Evolutionary conservation across 2,797 vertebrate genomes (phyloP), one percentile per base, ranked within the genome.

Genomic region (Ptychobarbus kaznakovi): DNA sequence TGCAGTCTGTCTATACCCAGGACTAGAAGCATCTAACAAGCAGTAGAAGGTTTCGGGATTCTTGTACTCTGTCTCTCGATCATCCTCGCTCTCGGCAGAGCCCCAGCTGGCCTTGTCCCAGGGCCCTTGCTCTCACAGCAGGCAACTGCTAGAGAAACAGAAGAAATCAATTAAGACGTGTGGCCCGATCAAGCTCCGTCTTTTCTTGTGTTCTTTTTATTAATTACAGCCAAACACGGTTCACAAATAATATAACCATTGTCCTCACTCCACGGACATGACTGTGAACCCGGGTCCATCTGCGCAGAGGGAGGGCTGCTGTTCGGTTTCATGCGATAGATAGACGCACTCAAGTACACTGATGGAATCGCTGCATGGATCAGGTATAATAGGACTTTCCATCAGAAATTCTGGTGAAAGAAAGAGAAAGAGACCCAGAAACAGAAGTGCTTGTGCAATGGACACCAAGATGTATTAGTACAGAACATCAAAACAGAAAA

Each of bases 101-200:
- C 28, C 78, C 70, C 76, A 84, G 70, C 70, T 81, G 82, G 78
- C 79, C 76, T 61, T 73, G 78, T 84, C 79, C 51, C 51, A 51
- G 69, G 58, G 53, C 22, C 35, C 44, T 53, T 75, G 81, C 84
- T 72, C 66, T 3, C 61, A 42, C 77, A 75, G 51, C 84, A 87
- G 72, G 80, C 49, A 77, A 76, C 86, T 58, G 58, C 20, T 12
- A 53, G 56, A 90, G 88, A 82, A 91, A 90, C 89, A 91, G 89
- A 92, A 91, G 91, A 93, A 93, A 93, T 94, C 91, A 92, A 91
- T 94, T 92, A 92, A 83, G 68, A 83, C 85, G 83, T 86, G 90
- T 89, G 92, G 90, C 91, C 88, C 90, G 88, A 87, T 76, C 86
- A 84, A 90, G 83, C 85, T 87, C 84, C 75, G 90, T 70, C 66